Evolutionary conservation across 1,140 invertebrate species (phyloP).

Genomic region (Bicyclus anynana): DNA sequence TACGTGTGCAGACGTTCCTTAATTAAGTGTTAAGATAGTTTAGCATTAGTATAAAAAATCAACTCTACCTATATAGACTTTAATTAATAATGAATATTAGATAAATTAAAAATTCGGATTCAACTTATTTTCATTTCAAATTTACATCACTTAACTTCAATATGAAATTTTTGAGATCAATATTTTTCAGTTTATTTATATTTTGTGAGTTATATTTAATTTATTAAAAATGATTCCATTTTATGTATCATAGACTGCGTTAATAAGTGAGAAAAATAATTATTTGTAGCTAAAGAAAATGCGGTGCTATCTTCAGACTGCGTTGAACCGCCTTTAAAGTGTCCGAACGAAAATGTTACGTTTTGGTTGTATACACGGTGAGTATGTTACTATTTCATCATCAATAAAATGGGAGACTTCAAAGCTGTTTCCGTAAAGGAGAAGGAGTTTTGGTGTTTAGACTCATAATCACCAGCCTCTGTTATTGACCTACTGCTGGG

Average conservation of each 20-base stretch:
- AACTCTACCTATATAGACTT: too few species aligned
- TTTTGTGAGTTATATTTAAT: neutral
- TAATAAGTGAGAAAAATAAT: too few species aligned
- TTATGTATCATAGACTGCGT: too few species aligned
- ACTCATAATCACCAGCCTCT: too few species aligned
- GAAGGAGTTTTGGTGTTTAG: too few species aligned
- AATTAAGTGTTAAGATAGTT: too few species aligned
- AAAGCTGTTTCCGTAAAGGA: too few species aligned
- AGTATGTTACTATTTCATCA: slow-evolving; percentile 14
- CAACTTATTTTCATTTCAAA: neutral
- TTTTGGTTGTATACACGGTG: slow-evolving; percentile 81
- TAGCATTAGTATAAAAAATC: too few species aligned
- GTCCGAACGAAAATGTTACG: slow-evolving; percentile 79
- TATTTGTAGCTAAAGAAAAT: slow-evolving; percentile 9
- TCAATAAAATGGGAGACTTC: neutral
- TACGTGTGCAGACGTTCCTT: too few species aligned
- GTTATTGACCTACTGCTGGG: too few species aligned
- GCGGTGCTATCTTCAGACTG: slow-evolving; percentile 26
- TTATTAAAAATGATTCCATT: neutral
- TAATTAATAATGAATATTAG: too few species aligned
- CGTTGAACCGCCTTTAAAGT: slow-evolving; percentile 54
- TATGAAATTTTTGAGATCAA: neutral
- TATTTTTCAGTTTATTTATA: neutral
- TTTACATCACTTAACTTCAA: neutral
- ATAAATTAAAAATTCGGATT: too few species aligned